These are phyloP conservation scores for Strigamia maritima DNA, from an alignment of 2,888 invertebrate species.

Conservation along the genomic window DNA sequence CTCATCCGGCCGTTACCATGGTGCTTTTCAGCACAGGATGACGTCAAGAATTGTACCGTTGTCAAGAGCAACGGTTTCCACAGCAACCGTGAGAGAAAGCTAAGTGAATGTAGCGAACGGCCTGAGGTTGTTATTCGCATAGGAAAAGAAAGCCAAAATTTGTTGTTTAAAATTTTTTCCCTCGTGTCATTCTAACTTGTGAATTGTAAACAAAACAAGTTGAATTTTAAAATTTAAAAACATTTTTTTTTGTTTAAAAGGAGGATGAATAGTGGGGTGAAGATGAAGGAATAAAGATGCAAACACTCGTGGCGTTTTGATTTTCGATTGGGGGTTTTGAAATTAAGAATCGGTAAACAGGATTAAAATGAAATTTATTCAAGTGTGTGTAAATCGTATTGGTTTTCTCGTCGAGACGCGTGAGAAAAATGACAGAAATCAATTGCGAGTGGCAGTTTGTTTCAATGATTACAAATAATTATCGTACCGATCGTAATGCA, in stretches of 20 bases:
- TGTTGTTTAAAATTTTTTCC: background rate
- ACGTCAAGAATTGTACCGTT: background rate
- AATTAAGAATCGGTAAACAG: background rate
- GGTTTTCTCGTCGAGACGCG: slow-evolving; percentile 19
- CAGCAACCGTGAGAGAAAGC: slow-evolving; percentile 16
- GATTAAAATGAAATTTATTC: slow-evolving; percentile 18
- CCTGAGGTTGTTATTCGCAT: slow-evolving; percentile 14
- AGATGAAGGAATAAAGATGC: background rate
- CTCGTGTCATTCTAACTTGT: background rate
- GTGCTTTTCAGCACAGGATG: background rate
- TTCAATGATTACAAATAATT: slow-evolving; percentile 1
- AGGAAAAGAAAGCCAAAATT: slow-evolving; percentile 7
- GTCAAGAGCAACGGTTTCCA: slow-evolving; percentile 10
- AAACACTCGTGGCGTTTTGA: background rate
- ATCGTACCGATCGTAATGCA: background rate
- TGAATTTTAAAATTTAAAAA: background rate
- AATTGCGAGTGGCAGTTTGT: slow-evolving; percentile 4
- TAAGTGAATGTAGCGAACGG: slow-evolving; percentile 5
- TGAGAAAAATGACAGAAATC: slow-evolving; percentile 23
- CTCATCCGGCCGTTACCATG: slow-evolving; percentile 21
- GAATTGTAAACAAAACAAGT: background rate
- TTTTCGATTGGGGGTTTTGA: background rate
- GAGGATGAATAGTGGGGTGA: background rate
- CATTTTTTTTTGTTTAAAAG: background rate
- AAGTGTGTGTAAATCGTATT: slow-evolving; percentile 18